phyloP scores from a whole-genome alignment of 2,888 invertebrate species.

The Mythimna pallens region DNA sequence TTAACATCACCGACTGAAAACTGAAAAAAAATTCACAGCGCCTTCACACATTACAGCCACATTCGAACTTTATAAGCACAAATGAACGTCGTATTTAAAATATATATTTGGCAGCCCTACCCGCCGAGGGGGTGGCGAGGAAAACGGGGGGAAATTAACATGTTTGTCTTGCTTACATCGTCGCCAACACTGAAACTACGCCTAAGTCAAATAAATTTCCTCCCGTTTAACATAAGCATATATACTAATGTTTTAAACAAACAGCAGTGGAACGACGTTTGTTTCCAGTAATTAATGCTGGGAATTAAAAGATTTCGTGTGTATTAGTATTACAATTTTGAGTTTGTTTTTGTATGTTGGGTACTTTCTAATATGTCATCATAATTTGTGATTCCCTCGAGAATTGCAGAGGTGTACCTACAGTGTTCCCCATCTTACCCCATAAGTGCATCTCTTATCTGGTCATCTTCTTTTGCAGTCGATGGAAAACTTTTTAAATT shows the following conservation, averaged over 20 bases:
- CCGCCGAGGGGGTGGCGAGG: conserved; percentile 60
- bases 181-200: conserved; percentile 88
- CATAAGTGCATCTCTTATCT: too few relatives aligned
- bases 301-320: conserved; percentile 85
- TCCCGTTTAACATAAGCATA: conserved; percentile 85
- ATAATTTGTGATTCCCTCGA: too few relatives aligned
- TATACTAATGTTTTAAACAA: conserved; percentile 85
- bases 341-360: conserved; percentile 52
- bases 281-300: conserved; percentile 83
- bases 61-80: conserved; percentile 25
- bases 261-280: conserved; percentile 73
- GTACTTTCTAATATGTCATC: background rate
- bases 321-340: conserved; percentile 61
- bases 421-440: too few relatives aligned
- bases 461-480: too few relatives aligned
- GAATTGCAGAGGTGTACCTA: too few relatives aligned
- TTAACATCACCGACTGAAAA: background rate
- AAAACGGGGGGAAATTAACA: conserved; percentile 86
- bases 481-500: too few relatives aligned
- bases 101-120: conserved; percentile 58
- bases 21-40: background rate
- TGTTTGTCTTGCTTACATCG: conserved; percentile 90
- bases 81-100: conserved; percentile 44
- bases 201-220: conserved; percentile 89
- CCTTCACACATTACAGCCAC: background rate